Percentiles rank a stretch among this genome's conserved stretches.
Conservation (phyloP, 2,888 invertebrate genomes). For the Pristionchus fissidentatus region DNA sequence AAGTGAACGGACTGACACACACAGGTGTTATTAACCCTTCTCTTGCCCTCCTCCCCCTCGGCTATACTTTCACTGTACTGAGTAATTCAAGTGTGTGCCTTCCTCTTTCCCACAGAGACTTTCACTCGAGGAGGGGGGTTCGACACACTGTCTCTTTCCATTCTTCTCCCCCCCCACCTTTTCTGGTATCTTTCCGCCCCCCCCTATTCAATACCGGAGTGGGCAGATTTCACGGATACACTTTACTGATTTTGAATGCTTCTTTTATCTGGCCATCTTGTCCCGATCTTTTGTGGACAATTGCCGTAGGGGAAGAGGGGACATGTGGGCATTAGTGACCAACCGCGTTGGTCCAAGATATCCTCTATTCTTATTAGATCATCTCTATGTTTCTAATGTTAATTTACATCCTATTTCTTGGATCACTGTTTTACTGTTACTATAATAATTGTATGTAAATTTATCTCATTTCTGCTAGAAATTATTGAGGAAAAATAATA, state of each 20-base stretch:
- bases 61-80: background rate
- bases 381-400: too few species aligned
- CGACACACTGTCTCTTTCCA: background rate
- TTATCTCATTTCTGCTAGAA: too few species aligned
- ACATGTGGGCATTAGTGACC: too few species aligned
- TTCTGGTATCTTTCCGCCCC: background rate
- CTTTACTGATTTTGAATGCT: conserved; percentile 36
- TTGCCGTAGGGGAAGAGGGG: background rate
- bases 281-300: background rate
- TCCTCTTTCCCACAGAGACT: background rate
- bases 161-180: background rate
- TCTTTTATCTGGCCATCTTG: conserved; percentile 19
- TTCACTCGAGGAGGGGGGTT: conserved; percentile 32
- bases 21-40: background rate
- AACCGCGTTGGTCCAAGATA: too few species aligned
- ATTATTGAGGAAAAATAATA: too few species aligned
- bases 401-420: too few species aligned
- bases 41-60: background rate
- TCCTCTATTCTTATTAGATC: too few species aligned
- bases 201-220: conserved; percentile 22
- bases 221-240: conserved; percentile 30
- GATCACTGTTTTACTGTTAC: too few species aligned
- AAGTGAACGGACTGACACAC: background rate
- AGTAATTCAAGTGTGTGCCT: conserved; percentile 11
- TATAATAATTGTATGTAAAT: too few species aligned